phyloP scores from a whole-genome alignment of 2,797 vertebrate species.

The Spondyliosoma cantharus region DNA sequence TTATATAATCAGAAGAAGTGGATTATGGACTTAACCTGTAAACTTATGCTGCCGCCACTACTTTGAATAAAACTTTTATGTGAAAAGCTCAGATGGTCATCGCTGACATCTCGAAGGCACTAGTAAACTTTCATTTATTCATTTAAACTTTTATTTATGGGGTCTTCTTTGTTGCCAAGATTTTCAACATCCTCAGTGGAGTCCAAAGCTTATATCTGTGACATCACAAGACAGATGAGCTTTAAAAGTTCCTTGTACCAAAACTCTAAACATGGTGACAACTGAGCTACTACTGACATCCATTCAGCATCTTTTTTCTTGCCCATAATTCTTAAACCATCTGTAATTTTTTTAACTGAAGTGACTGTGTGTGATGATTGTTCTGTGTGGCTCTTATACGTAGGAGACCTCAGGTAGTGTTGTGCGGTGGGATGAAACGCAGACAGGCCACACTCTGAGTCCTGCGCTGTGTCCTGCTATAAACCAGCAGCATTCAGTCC shows the following conservation, averaged over 20 bases:
- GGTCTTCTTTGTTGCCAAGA: neutral
- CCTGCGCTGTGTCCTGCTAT: slow-evolving; percentile 49
- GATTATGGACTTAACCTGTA: neutral
- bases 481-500: slow-evolving; percentile 55
- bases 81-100: neutral
- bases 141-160: neutral
- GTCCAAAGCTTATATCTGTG: neutral
- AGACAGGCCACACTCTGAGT: slow-evolving; percentile 45
- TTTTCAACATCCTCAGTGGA: neutral
- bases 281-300: neutral
- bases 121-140: neutral
- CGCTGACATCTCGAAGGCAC: neutral
- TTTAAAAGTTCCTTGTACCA: neutral
- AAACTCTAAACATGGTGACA: neutral
- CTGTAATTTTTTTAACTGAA: neutral
- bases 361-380: neutral
- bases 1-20: neutral
- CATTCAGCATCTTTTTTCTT: neutral
- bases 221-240: neutral
- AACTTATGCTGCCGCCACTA: neutral
- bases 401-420: neutral
- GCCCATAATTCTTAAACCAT: neutral
- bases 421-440: slow-evolving; percentile 39
- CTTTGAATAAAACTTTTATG: neutral
- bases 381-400: neutral